phyloP scores from a whole-genome alignment of 2,888 invertebrate species.

The Kuschelorhynchus macadamiae region DNA sequence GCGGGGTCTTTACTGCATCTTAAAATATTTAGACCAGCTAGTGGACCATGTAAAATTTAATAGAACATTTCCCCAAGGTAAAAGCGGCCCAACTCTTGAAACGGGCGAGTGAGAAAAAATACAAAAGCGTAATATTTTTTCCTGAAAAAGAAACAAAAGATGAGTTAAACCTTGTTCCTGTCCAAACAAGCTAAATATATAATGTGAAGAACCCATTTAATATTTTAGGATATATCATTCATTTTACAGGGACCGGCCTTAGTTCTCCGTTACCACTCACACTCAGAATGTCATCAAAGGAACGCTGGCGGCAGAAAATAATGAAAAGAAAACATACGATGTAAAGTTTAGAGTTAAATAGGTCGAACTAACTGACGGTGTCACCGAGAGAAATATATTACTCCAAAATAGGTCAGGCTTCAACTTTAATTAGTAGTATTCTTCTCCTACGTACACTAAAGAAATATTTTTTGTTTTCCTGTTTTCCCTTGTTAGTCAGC shows the following conservation, averaged over 20 bases:
- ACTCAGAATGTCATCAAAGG: conserved; percentile 15
- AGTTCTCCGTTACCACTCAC: background rate
- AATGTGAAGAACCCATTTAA: too few species aligned
- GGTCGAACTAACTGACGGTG: conserved; percentile 7
- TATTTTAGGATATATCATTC: background rate
- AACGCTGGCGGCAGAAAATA: conserved; percentile 10
- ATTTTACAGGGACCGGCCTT: background rate
- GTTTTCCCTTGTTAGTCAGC: too few species aligned
- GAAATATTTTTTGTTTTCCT: background rate
- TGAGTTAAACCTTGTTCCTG: too few species aligned
- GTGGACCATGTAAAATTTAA: too few species aligned
- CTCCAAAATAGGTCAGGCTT: background rate
- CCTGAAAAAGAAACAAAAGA: too few species aligned
- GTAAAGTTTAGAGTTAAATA: conserved; percentile 6
- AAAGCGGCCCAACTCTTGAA: too few species aligned
- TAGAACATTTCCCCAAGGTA: too few species aligned
- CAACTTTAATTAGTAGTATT: conserved; percentile 1
- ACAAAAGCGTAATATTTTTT: too few species aligned
- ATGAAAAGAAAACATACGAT: conserved; percentile 27
- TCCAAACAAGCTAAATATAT: too few species aligned
- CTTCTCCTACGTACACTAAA: background rate
- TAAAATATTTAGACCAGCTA: too few species aligned
- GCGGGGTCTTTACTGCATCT: too few species aligned
- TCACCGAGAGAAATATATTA: conserved; percentile 11
- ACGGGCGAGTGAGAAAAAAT: too few species aligned